phyloP scores from a whole-genome alignment of 2,888 invertebrate genomes.

The Melipona bicolor region DNA sequence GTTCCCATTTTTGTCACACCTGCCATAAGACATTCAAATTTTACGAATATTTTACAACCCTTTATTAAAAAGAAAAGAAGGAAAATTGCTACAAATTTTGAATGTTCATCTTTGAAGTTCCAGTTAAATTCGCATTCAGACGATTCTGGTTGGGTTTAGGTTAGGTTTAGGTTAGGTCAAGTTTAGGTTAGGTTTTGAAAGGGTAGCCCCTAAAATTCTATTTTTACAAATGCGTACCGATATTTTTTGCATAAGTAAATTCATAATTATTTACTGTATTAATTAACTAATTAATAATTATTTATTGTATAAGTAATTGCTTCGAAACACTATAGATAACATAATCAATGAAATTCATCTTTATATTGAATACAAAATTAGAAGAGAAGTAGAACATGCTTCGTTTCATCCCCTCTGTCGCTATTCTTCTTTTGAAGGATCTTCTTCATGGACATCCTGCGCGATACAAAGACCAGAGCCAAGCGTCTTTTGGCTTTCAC shows the following conservation, averaged over 20 bases:
- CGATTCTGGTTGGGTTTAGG: too few species aligned
- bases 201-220: too few species aligned
- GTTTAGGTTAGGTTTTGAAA: too few species aligned
- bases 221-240: too few species aligned
- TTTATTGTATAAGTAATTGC: background rate
- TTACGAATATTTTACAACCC: background rate
- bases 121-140: too few species aligned
- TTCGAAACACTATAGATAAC: background rate
- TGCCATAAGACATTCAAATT: background rate
- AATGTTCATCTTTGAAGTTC: too few species aligned
- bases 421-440: background rate
- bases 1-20: slow-evolving; percentile 6
- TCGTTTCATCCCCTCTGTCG: background rate
- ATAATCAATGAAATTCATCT: background rate
- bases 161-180: too few species aligned
- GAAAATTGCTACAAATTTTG: too few species aligned
- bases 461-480: background rate
- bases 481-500: background rate
- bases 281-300: too few species aligned
- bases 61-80: too few species aligned
- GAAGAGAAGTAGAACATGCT: background rate
- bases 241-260: background rate
- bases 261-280: background rate
- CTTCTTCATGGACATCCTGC: background rate
- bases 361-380: background rate